Conservation (phyloP, 2,113 vertebrate species). For the Paedocypris sp. region DNA sequence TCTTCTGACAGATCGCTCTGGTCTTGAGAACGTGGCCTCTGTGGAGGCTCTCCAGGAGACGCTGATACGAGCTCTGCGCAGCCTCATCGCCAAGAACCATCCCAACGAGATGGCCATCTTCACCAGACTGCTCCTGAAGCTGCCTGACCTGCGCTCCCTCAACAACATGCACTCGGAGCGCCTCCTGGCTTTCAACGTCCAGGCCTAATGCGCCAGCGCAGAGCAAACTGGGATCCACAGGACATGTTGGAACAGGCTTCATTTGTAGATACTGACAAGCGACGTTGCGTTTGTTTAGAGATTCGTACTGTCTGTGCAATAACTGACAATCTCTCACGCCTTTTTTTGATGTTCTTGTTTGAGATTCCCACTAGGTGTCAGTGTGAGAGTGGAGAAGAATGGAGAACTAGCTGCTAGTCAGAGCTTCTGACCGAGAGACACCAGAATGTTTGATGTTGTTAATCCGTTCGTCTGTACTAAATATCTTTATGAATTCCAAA, state of each 20-base stretch:
- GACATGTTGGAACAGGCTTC: slow-evolving; percentile 33
- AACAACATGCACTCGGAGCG: slow-evolving; percentile 98
- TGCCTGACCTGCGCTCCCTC: slow-evolving; percentile 91
- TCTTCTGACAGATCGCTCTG: slow-evolving; percentile 74
- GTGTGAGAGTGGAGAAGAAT: slow-evolving; percentile 21
- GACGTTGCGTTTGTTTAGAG: slow-evolving; percentile 23
- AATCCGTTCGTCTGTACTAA: too few species aligned
- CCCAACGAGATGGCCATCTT: slow-evolving; percentile 88
- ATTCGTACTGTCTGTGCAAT: slow-evolving; percentile 35
- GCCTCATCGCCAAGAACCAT: slow-evolving; percentile 89
- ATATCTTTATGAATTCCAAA: too few species aligned
- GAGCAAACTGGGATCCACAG: slow-evolving; percentile 27
- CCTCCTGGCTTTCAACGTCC: slow-evolving; percentile 93
- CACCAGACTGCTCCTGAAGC: slow-evolving; percentile 89
- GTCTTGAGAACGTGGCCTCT: slow-evolving; percentile 88
- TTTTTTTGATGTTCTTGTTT: neutral
- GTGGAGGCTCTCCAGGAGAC: slow-evolving; percentile 92
- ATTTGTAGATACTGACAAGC: slow-evolving; percentile 37
- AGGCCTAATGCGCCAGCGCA: slow-evolving; percentile 64
- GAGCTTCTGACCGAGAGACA: slow-evolving; percentile 12
- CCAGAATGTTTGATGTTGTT: slow-evolving; percentile 18
- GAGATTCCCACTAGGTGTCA: slow-evolving; percentile 13
- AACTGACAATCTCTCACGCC: slow-evolving; percentile 30
- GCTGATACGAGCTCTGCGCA: slow-evolving; percentile 81
- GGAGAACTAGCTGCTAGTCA: slow-evolving; percentile 31